Conservation (phyloP, 2,888 invertebrate genomes). For the Dicranocentrus wangi region DNA sequence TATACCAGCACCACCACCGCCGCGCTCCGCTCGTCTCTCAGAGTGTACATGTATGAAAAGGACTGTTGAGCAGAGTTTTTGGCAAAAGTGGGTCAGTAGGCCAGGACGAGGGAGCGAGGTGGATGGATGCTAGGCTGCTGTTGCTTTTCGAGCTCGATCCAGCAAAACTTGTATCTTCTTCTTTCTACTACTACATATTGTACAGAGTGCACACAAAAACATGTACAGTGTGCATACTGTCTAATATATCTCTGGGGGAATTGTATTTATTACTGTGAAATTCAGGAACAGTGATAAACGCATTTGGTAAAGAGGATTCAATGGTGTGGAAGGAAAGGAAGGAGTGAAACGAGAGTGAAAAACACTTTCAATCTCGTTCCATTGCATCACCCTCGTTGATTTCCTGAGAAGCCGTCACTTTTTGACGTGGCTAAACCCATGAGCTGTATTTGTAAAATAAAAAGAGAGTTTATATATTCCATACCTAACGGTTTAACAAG, state of each 20-base stretch:
- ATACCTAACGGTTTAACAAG: too few species aligned
- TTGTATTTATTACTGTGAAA: neutral
- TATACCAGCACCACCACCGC: too few species aligned
- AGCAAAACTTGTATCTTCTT: constrained; percentile 24
- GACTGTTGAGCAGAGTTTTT: constrained; percentile 66
- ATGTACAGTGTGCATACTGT: neutral
- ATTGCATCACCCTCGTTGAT: neutral
- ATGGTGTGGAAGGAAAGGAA: constrained; percentile 3
- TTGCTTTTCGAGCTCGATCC: constrained; percentile 31
- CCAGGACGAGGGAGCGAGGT: constrained; percentile 71
- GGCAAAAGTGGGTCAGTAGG: constrained; percentile 73
- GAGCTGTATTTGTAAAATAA: too few species aligned
- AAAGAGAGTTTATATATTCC: too few species aligned
- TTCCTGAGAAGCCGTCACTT: constrained; percentile 25
- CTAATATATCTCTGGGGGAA: constrained; percentile 9
- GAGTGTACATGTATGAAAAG: constrained; percentile 18
- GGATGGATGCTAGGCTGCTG: constrained; percentile 49
- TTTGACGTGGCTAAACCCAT: constrained; percentile 18
- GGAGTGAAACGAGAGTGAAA: constrained; percentile 26
- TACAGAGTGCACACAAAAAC: neutral
- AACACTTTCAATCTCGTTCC: constrained; percentile 36
- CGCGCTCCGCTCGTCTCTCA: neutral
- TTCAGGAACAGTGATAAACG: constrained; percentile 8
- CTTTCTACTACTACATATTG: neutral
- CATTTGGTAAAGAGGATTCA: neutral